Conservation (phyloP, 2,888 invertebrate species). For the Augiades crinisus region DNA sequence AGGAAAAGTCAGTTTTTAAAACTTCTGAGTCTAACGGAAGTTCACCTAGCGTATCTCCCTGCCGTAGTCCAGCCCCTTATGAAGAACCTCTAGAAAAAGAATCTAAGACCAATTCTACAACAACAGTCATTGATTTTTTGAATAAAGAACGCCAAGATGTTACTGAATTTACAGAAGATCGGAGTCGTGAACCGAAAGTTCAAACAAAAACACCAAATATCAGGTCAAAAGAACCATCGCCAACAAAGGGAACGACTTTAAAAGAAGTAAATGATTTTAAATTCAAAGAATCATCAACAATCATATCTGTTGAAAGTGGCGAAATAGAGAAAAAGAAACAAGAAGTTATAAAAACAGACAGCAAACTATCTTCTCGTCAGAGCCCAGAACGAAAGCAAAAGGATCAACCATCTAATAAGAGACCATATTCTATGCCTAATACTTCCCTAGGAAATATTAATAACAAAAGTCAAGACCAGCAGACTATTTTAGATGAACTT, state of each 20-base stretch:
- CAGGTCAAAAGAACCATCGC: conserved; percentile 21
- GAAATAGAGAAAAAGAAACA: neutral
- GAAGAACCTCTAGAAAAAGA: conserved; percentile 41
- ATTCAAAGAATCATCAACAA: conserved; percentile 21
- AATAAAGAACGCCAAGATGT: conserved; percentile 43
- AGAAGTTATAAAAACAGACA: conserved; percentile 20
- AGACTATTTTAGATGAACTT: no score
- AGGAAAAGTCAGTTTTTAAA: conserved; percentile 39
- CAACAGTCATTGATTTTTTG: conserved; percentile 45
- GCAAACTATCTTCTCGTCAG: conserved; percentile 17
- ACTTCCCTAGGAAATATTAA: neutral
- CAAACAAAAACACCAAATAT: conserved; percentile 15
- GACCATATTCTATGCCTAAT: conserved; percentile 15
- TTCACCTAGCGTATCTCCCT: conserved; percentile 57
- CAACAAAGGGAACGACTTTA: conserved; percentile 38
- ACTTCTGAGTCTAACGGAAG: conserved; percentile 42
- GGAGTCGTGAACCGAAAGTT: conserved; percentile 12
- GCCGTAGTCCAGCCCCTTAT: conserved; percentile 48
- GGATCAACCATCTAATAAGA: conserved; percentile 10
- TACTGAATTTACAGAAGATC: conserved; percentile 21
- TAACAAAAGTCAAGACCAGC: neutral
- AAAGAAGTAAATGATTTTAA: conserved; percentile 23
- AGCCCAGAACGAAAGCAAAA: conserved; percentile 40
- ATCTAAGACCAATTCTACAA: conserved; percentile 34
- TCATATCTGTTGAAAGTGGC: neutral